Conservation (phyloP, 2,888 invertebrate genomes). For the Drosophila robusta region DNA sequence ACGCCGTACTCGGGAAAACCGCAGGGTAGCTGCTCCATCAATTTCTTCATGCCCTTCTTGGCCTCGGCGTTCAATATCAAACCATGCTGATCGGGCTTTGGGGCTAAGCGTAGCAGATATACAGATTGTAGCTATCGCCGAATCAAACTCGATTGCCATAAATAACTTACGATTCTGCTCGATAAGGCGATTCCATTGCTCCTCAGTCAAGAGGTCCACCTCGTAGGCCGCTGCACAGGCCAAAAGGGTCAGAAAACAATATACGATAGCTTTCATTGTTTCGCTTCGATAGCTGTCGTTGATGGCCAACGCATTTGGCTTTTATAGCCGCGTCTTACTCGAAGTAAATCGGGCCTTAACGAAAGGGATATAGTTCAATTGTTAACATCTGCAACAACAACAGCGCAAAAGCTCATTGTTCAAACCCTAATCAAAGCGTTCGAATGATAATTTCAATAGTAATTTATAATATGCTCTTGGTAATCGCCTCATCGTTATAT, state of each 20-base stretch:
- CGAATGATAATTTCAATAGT: conserved; percentile 13
- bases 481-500: conserved; percentile 49
- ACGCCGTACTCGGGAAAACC: conserved; percentile 80
- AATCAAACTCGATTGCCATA: not conserved
- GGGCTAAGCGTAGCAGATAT: conserved; percentile 38
- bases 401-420: not conserved
- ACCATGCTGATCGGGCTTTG: conserved; percentile 58
- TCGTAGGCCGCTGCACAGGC: conserved; percentile 69
- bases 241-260: conserved; percentile 65
- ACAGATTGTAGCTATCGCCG: conserved; percentile 8
- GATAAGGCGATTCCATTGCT: conserved; percentile 65
- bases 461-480: conserved; percentile 38
- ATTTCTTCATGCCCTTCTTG: conserved; percentile 69
- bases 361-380: not conserved
- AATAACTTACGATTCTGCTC: conserved; percentile 65
- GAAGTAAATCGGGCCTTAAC: not conserved
- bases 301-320: conserved; percentile 32
- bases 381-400: not conserved
- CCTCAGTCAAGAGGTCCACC: conserved; percentile 61
- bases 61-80: conserved; percentile 76
- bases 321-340: conserved; percentile 61
- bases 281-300: conserved; percentile 36
- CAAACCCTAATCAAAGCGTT: too few species aligned
- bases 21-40: conserved; percentile 78
- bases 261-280: conserved; percentile 62